Conservation (phyloP, 2,888 invertebrate species). For the Melanophora roralis region DNA sequence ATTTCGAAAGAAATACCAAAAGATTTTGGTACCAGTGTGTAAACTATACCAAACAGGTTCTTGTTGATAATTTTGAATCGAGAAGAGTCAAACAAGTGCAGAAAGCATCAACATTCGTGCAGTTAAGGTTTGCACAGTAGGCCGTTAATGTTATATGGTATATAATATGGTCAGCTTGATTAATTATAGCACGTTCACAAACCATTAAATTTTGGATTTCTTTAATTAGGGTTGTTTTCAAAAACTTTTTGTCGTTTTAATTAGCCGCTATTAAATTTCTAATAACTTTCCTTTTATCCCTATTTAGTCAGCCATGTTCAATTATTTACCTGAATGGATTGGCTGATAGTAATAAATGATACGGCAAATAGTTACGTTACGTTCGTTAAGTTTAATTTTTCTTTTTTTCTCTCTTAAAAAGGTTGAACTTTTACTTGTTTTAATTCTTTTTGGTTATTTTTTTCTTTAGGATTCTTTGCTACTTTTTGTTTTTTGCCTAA, state of each 20-base stretch:
- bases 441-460: slow-evolving; percentile 4
- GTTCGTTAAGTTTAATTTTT: not conserved
- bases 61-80: too few relatives aligned
- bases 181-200: too few relatives aligned
- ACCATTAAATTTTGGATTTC: not conserved
- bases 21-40: too few relatives aligned
- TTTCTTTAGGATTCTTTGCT: not conserved
- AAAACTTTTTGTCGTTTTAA: not conserved
- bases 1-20: too few relatives aligned
- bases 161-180: too few relatives aligned
- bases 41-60: too few relatives aligned
- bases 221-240: not conserved
- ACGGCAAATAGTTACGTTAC: not conserved
- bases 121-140: too few relatives aligned
- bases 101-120: too few relatives aligned
- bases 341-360: slow-evolving; percentile 22
- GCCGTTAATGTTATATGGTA: too few relatives aligned
- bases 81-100: too few relatives aligned
- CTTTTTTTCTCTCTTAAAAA: not conserved
- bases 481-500: not conserved
- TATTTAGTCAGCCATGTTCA: not conserved
- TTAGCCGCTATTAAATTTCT: not conserved
- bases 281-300: not conserved
- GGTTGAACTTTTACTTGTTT: slow-evolving; percentile 2
- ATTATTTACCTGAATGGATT: slow-evolving; percentile 44